Base-by-base conservation (phyloP, 1,140 invertebrate genomes). In the Anagrus nilaparvatae region DNA sequence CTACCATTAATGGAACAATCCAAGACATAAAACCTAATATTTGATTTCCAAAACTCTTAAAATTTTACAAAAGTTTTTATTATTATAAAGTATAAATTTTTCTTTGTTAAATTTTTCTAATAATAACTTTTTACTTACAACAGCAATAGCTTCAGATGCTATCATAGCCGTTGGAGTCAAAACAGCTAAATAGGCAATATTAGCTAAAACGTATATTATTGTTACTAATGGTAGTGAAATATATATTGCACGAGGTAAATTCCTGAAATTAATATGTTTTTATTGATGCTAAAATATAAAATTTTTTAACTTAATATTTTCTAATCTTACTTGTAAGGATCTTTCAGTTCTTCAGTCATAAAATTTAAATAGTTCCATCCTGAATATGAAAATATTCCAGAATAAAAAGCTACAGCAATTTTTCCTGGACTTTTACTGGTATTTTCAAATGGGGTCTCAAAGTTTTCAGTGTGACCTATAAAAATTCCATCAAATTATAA, bases 331-430 rank as follows among this genome's bases (percentile, higher is more conserved):
- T 81, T 84, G 63, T 87, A 91, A 4, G 95, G 95, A 66, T 97
- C 81, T 59, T 85, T 78, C 0, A 98, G 61, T 63, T 98, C 95
- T 70, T 98, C 95, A 9, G 93, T 95, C 65, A 98, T 94, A 61
- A 95, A 97, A 70, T 97, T 97, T 30, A 97, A 69, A 60, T 94
- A 97, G 67, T 87, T 94, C 89, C 90, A 97, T 48, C 94, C 94
- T 39, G 91, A 92, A 65, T 96, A 97, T 1, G 92, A 93, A 66
- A 96, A 97, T 52, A 97, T 83, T 49, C 92, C 93, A 1, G 87
- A 89, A 65, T 97, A 97, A 60, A 97, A 87, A 3, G 88, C 87
- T 21, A 94, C 73, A 0, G 91, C 87, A 55, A 94, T 80, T 61
- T 84, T 81, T 29, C 87, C 85, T 4, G 88, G 78, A 59, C 87